phyloP scores from a whole-genome alignment of 2,888 invertebrate species.

The Hirtodrosophila confusa region DNA sequence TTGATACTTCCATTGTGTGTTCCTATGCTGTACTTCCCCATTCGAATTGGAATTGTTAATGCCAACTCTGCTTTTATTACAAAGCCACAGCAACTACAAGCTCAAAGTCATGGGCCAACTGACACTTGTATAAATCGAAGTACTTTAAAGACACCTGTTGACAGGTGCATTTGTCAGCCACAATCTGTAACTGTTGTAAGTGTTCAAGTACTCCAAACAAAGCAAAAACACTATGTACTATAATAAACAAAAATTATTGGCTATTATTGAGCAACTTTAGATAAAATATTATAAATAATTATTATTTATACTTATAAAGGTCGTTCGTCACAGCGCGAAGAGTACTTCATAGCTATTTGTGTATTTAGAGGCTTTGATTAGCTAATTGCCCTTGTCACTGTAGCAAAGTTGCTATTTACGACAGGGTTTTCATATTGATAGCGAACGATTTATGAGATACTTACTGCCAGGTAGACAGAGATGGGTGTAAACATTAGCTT shows the following conservation, averaged over 20 bases:
- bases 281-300: constrained; percentile 1
- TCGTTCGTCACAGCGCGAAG: not conserved
- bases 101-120: constrained; percentile 25
- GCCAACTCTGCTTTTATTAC: constrained; percentile 54
- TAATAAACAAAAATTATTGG: not conserved
- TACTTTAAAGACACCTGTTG: constrained; percentile 51
- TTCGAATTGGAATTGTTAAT: constrained; percentile 32
- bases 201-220: constrained; percentile 1
- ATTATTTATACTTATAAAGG: constrained; percentile 2
- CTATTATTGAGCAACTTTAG: constrained; percentile 19
- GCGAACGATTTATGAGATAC: constrained; percentile 47
- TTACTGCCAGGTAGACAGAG: constrained; percentile 19
- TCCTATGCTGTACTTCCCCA: constrained; percentile 33
- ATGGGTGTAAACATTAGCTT: constrained; percentile 40
- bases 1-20: constrained; percentile 12
- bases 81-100: constrained; percentile 25
- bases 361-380: constrained; percentile 33
- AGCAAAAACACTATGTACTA: not conserved
- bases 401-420: constrained; percentile 51
- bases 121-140: constrained; percentile 65
- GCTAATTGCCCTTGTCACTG: constrained; percentile 50
- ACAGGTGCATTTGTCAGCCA: constrained; percentile 31
- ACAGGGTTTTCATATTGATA: constrained; percentile 42
- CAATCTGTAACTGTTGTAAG: constrained; percentile 26
- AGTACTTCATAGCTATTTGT: constrained; percentile 43